Conservation (phyloP, 2,113 vertebrate genomes). For the Hydrochoerus hydrochaeris region DNA sequence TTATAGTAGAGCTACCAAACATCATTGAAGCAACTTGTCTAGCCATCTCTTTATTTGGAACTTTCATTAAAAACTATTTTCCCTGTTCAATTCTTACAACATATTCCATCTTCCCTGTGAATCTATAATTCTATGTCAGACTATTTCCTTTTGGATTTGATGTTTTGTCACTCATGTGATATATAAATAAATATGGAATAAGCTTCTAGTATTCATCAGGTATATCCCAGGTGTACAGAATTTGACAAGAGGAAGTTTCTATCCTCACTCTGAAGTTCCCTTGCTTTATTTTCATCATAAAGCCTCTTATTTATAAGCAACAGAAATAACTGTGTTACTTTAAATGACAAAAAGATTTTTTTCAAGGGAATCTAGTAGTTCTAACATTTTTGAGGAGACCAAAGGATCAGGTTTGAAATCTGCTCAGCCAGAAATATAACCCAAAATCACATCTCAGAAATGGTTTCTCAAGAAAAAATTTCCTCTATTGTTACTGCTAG, state of each 20-base stretch:
- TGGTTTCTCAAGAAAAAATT: background rate
- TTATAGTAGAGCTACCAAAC: background rate
- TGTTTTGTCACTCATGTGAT: background rate
- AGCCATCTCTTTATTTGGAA: background rate
- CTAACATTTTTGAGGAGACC: background rate
- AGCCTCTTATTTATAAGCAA: background rate
- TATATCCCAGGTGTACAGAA: rapidly evolving
- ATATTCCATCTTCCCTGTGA: background rate
- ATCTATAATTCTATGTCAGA: background rate
- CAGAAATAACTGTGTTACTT: background rate
- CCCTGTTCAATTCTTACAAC: background rate
- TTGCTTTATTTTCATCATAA: background rate
- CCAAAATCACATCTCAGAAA: background rate
- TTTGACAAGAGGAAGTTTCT: background rate
- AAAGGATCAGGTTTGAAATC: background rate
- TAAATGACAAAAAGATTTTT: background rate
- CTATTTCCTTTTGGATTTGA: background rate
- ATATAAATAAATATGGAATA: background rate
- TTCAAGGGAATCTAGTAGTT: background rate
- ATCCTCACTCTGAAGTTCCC: background rate
- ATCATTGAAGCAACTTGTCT: background rate
- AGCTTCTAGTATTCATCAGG: background rate
- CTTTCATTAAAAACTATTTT: background rate
- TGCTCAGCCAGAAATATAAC: background rate
- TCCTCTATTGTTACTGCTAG: background rate